A percentile compares a stretch with the other conserved stretches of the same genome.
phyloP scores from a whole-genome alignment of 2,888 invertebrate genomes.

The Theodoxus fluviatilis region DNA sequence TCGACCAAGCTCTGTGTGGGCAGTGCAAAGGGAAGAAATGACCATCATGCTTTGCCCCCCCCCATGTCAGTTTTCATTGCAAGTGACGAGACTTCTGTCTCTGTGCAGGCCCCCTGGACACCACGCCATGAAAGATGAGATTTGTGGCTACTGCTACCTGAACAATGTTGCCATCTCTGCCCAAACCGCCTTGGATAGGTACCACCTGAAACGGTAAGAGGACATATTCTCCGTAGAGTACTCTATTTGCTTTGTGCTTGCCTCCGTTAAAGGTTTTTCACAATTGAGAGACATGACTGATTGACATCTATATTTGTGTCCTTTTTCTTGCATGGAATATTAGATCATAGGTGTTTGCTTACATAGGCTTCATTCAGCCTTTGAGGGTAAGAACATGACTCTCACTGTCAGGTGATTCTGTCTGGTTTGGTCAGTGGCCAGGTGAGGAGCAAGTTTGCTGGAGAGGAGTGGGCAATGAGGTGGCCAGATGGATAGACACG shows the following conservation, averaged over 20 bases:
- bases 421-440: no score
- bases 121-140: constrained; percentile 79
- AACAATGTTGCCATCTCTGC: constrained; percentile 88
- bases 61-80: background rate
- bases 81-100: background rate
- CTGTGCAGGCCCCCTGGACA: constrained; percentile 78
- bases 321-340: no score
- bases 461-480: no score
- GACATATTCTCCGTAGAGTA: background rate
- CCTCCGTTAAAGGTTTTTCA: no score
- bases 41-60: background rate
- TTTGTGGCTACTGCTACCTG: constrained; percentile 85
- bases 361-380: no score
- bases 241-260: background rate
- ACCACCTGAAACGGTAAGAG: constrained; percentile 45
- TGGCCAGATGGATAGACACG: no score
- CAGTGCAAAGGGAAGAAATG: background rate
- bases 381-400: no score
- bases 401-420: no score
- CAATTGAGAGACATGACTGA: no score
- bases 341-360: no score
- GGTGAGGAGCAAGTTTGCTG: no score
- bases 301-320: no score
- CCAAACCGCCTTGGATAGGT: constrained; percentile 72
- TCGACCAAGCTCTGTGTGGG: background rate